Evolutionary conservation across 2,888 invertebrate species (phyloP).

Genomic region (Argyresthia albistria): DNA sequence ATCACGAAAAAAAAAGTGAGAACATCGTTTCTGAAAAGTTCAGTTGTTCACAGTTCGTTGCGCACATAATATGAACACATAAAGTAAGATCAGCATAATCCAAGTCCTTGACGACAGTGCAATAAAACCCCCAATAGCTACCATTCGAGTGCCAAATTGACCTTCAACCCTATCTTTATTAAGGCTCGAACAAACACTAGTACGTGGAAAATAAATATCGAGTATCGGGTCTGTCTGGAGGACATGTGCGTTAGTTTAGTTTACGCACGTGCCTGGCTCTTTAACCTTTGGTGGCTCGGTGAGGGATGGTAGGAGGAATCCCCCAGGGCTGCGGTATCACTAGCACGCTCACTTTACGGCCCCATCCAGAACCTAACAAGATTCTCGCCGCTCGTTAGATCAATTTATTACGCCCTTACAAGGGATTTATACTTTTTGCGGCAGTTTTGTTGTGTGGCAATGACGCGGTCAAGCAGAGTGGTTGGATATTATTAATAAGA

Average conservation of each 20-base stretch:
- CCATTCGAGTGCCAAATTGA: no score
- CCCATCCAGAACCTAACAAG: slow-evolving; percentile 38
- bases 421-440: slow-evolving; percentile 47
- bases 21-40: no score
- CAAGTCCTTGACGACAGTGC: no score
- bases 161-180: no score
- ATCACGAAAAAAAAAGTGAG: no score
- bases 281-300: slow-evolving; percentile 13
- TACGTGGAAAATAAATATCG: no score
- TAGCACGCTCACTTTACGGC: slow-evolving; percentile 27
- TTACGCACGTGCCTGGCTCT: slow-evolving; percentile 13
- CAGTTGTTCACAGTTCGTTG: no score
- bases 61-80: no score
- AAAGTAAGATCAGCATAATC: no score
- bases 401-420: slow-evolving; percentile 53
- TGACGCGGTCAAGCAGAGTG: not conserved
- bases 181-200: no score
- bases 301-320: not conserved
- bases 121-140: no score
- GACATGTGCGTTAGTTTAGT: not conserved
- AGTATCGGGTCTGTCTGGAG: no score
- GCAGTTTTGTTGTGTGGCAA: slow-evolving; percentile 21
- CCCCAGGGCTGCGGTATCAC: slow-evolving; percentile 3
- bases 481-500: not conserved
- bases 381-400: slow-evolving; percentile 41